Evolutionary conservation across 53 echinoderm and acorn worm species (phyloP), one percentile per base, ranked within the genome.

Genomic region (Temnopleurus reevesii): DNA sequence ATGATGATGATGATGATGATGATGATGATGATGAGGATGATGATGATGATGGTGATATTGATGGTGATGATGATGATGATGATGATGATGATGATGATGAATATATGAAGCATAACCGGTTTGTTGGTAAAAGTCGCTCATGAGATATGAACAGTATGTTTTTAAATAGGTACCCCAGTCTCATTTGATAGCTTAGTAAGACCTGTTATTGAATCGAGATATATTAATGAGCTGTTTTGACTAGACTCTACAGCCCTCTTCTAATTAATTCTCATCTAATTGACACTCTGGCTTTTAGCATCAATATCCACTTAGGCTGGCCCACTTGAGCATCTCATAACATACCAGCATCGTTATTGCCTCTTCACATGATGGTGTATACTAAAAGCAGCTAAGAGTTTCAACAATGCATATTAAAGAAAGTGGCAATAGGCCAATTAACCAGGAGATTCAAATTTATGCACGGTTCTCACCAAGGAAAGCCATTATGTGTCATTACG

Each of bases 81-180:
- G 83, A 31, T 82, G 82, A 29, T 56, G 55, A 34, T 82, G 82
- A 55, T 55, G 35, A 12, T 81, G 81, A 54, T 81, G 19, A 82
- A n/a, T n/a, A n/a, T n/a, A n/a, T n/a, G n/a, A n/a, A n/a, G n/a
- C n/a, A n/a, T n/a, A n/a, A n/a, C n/a, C n/a, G n/a, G n/a, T n/a
- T n/a, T n/a, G n/a, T n/a, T n/a, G n/a, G n/a, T n/a, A n/a, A n/a
- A n/a, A n/a, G n/a, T n/a, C n/a, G n/a, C n/a, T n/a, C n/a, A n/a
- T n/a, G n/a, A n/a, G n/a, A n/a, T n/a, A n/a, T n/a, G n/a, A n/a
- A n/a, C n/a, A n/a, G n/a, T n/a, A n/a, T n/a, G n/a, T n/a, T n/a
- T n/a, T n/a, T n/a, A n/a, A n/a, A n/a, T n/a, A n/a, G n/a, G n/a
- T n/a, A n/a, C n/a, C n/a, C n/a, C n/a, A n/a, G n/a, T n/a, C n/a